Evolutionary conservation across 2,888 invertebrate species (phyloP).

Genomic region (Andrena hattorfiana): DNA sequence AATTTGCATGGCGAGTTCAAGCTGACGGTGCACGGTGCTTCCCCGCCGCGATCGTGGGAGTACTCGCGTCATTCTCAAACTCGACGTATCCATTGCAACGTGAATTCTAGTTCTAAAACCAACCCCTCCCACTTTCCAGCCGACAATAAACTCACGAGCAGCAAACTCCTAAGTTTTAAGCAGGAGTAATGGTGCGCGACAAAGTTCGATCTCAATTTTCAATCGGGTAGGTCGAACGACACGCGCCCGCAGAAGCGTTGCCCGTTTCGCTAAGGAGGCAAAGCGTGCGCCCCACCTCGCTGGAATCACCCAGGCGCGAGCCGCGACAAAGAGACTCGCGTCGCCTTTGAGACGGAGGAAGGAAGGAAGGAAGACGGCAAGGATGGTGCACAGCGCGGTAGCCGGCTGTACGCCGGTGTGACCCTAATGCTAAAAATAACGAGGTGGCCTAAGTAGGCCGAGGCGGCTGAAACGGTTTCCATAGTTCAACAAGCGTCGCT

Average conservation of each 20-base stretch:
- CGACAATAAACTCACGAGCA: too few relatives aligned
- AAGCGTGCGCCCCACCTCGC: neutral
- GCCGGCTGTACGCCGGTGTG: conserved; percentile 72
- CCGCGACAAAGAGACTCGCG: conserved; percentile 9
- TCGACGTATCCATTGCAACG: neutral
- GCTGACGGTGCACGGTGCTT: neutral
- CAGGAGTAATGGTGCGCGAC: too few relatives aligned
- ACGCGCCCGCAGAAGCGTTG: neutral
- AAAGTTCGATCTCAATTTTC: too few relatives aligned
- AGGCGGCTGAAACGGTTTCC: conserved; percentile 78
- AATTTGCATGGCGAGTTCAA: conserved; percentile 5
- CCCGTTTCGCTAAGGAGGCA: neutral
- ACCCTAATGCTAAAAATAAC: conserved; percentile 82
- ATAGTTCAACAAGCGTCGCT: conserved; percentile 76
- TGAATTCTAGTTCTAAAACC: too few relatives aligned
- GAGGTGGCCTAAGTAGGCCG: conserved; percentile 78
- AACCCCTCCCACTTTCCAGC: too few relatives aligned
- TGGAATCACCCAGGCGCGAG: conserved; percentile 32
- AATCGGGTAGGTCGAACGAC: conserved; percentile 40
- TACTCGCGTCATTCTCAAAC: neutral
- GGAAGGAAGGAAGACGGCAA: conserved; percentile 58
- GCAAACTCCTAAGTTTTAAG: too few relatives aligned
- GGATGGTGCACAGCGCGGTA: conserved; percentile 59
- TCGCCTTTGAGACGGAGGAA: conserved; percentile 50
- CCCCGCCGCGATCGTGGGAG: neutral